Base-by-base conservation (phyloP, 2,113 vertebrate species). In the Nannobrachium achirus region DNA sequence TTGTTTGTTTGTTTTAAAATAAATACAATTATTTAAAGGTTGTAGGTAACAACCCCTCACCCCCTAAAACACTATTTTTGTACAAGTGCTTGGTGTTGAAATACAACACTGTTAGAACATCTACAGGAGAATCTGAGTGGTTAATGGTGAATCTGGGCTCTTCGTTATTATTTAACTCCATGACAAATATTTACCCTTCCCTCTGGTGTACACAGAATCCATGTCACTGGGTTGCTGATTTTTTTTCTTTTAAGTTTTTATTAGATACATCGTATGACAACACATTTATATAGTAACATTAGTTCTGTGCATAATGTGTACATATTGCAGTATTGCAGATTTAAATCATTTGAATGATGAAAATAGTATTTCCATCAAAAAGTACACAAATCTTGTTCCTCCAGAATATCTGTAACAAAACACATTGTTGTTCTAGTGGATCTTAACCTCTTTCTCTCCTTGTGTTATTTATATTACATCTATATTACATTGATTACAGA, bases 181-280 rank as follows among this genome's bases (percentile, higher is more conserved):
- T 66, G 81, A 80, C 92, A 97, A 97, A 97, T 96, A 95, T 96
- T 97, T 94, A 92, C 80, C 81, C 79, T 86, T 73, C 69, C 92
- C 93, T 92, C 93, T 95, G 91, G 92, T 91, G 78, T 66, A 78
- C 71, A 61, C 62, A 38, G 18, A 8, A 33, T 52, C 42, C 25
- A 42, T 64, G 45, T 66, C 44, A 38, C 15, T 25, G 33, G 66
- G 71, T 75, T 57, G 67, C 46, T 51, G 44, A 46, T 41, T 4
- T 57, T 59, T 67, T 33, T 45, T 53, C 46, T 53, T 48, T 41
- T 42, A 15, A 11, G 20, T 71, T 61, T 58, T 20, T 53, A 45
- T 25, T 33, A 59, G 16, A 11, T 1, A 19, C 16, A 19, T 48
- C 14, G 11, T 13, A 48, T 13, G 45, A 11, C 45, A 14, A 48